Conservation (phyloP, 2,888 invertebrate genomes). For the Saturnia pavonia region DNA sequence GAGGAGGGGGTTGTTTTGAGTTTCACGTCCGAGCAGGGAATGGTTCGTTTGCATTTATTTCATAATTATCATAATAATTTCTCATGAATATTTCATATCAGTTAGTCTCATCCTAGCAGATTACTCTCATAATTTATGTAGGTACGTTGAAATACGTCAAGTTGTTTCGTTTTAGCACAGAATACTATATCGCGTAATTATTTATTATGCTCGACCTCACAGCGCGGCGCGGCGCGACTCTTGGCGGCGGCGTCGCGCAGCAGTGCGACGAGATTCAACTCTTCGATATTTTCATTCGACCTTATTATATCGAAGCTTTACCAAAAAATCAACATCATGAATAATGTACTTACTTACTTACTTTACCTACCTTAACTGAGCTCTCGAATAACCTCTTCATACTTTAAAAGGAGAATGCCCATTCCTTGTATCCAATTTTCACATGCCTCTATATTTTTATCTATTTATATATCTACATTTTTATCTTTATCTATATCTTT, state of each 20-base stretch:
- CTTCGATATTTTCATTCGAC: not conserved
- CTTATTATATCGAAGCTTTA: not conserved
- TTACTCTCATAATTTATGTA: slow-evolving; percentile 11
- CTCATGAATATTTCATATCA: slow-evolving; percentile 22
- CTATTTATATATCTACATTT: too few relatives aligned
- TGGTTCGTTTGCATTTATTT: slow-evolving; percentile 23
- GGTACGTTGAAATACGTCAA: not conserved
- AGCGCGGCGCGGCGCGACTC: too few relatives aligned
- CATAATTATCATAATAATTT: slow-evolving; percentile 12
- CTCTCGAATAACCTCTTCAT: not conserved
- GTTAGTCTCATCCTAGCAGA: slow-evolving; percentile 16
- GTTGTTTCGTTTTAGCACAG: not conserved
- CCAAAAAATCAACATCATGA: not conserved
- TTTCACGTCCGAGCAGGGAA: slow-evolving; percentile 25
- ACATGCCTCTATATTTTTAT: too few relatives aligned
- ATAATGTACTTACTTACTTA: too few relatives aligned
- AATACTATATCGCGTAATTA: not conserved
- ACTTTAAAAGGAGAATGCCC: not conserved
- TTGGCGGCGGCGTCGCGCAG: too few relatives aligned
- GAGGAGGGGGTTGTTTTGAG: too few relatives aligned
- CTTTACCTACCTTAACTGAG: too few relatives aligned
- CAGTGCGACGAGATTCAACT: too few relatives aligned
- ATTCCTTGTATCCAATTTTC: too few relatives aligned
- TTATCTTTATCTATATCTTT: too few relatives aligned
- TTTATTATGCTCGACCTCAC: not conserved